Conservation (phyloP, 2,888 invertebrate species). For the Stictocephala bisonia region DNA sequence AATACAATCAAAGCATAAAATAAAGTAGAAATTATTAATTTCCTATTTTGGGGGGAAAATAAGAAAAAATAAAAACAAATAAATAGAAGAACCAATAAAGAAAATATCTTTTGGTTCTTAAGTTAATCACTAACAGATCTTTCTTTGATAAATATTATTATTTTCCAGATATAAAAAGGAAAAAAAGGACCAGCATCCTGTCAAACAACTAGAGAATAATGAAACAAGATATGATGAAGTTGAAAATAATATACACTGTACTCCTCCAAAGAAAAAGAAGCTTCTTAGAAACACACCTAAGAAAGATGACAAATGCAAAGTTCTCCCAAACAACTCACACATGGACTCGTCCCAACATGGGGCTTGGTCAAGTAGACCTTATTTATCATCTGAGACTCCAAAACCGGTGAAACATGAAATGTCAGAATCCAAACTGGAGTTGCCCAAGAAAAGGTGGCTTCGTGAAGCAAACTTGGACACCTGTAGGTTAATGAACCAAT, state of each 20-base stretch:
- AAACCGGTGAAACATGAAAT: background rate
- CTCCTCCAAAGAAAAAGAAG: slow-evolving; percentile 27
- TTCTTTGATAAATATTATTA: no score
- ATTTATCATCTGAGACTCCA: background rate
- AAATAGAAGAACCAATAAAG: no score
- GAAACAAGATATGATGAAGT: slow-evolving; percentile 29
- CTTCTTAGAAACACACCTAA: background rate
- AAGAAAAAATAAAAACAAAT: no score
- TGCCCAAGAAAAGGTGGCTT: slow-evolving; percentile 73
- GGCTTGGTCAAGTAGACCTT: background rate
- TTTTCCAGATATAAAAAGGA: slow-evolving; percentile 63
- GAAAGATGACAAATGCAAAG: slow-evolving; percentile 19
- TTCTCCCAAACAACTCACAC: background rate
- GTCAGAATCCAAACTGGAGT: slow-evolving; percentile 54
- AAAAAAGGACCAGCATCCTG: slow-evolving; percentile 58
- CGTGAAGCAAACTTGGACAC: slow-evolving; percentile 65
- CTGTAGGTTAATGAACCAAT: slow-evolving; percentile 31
- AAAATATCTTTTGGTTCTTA: no score
- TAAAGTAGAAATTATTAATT: no score
- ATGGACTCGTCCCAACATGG: background rate
- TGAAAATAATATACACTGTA: slow-evolving; percentile 33
- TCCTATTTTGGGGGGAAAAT: no score
- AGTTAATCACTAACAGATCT: no score
- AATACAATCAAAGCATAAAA: no score
- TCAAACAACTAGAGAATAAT: background rate